Evolutionary conservation across 1,140 invertebrate genomes (phyloP), one percentile per base, ranked within the genome.

Genomic region (Ostrea denselamellosa): DNA sequence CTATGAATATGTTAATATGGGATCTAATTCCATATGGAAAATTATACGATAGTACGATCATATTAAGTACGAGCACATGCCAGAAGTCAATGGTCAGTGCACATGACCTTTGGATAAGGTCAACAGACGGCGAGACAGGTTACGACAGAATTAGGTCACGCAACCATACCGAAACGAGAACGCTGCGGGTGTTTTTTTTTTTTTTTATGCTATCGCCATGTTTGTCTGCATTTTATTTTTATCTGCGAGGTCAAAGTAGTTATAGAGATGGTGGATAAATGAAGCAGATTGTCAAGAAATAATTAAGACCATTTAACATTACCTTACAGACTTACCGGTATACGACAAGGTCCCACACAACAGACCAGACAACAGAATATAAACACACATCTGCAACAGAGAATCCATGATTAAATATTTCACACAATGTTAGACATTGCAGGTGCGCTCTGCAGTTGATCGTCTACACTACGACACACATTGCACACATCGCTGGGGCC

Each of bases 371-470:
- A 77, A 77, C 68, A 77, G 68, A 77, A 77, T 34, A 25, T 9
- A 77, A 22, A 77, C 68, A 77, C 68, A 77, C 25, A 25, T 10
- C 68, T 77, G 68, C 12, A 77, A 25, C 22, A 25, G 68, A 34
- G 68, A 77, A 77, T 77, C 68, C 68, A 77, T 77, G 68, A 28
- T 77, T 77, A 77, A 77, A 77, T 77, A 77, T 25, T 77, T 77
- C 68, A 77, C 68, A 28, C 68, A 28, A 12, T 25, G 28, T 34
- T 77, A 25, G 68, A 77, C 68, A 77, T 34, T 77, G 28, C 28
- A 34, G 25, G 68, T 77, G 68, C 28, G 56, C 14, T n/a, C 56
- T 62, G 28, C 22, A 77, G 25, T 25, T 77, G 68, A 14, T 34
- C 68, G 25, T 34, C 25, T 77, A 25, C 68, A 28, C 68, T 14